A percentile compares a stretch with the other conserved stretches of the same genome.
These are phyloP conservation scores for Scylla paramamosain DNA, from an alignment of 1,140 invertebrate genomes.

Conservation along the genomic window DNA sequence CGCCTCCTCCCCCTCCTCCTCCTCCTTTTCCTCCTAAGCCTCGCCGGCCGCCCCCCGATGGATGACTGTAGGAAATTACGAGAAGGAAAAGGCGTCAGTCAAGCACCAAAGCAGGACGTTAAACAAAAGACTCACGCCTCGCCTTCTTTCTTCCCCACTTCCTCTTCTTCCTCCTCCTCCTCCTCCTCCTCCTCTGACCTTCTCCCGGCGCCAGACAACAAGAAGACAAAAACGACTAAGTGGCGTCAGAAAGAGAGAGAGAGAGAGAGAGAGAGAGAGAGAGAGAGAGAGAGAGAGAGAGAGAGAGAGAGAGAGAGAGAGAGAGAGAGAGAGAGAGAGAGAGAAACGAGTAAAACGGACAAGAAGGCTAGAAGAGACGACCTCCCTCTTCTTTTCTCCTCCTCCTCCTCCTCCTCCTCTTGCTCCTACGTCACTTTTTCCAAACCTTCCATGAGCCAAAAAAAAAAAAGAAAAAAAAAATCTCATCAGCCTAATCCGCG, in stretches of 20 bases:
- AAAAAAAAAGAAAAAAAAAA: neutral
- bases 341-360: too few species aligned
- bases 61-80: neutral
- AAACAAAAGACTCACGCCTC: neutral
- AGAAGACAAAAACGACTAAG: neutral
- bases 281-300: too few species aligned
- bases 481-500: slow-evolving; percentile 31
- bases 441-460: neutral
- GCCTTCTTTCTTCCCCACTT: neutral
- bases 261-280: too few species aligned
- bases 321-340: neutral
- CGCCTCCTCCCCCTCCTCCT: neutral
- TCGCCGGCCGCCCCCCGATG: neutral
- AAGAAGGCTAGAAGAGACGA: neutral
- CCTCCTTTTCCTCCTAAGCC: neutral
- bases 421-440: neutral
- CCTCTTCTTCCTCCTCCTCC: too few species aligned
- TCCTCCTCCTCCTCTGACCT: neutral
- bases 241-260: neutral
- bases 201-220: neutral
- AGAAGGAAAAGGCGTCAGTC: neutral
- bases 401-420: neutral
- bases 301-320: too few species aligned
- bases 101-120: neutral
- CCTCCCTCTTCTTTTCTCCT: neutral